phyloP scores from a whole-genome alignment of 2,113 vertebrate species.

The Symphodus melops region DNA sequence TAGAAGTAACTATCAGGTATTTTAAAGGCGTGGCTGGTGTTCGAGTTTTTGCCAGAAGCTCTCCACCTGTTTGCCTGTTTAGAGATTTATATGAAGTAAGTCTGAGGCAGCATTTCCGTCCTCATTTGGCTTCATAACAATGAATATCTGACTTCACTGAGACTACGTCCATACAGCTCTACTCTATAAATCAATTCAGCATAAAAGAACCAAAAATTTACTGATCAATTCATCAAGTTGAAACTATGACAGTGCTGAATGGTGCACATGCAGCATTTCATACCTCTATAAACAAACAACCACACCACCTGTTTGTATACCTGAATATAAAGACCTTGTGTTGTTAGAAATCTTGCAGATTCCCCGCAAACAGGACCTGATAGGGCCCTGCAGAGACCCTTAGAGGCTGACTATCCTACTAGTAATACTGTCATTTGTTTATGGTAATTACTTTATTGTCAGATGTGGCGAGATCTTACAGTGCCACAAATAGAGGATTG shows the following conservation, averaged over 20 bases:
- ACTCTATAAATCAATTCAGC: too few relatives aligned
- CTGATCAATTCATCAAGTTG: too few relatives aligned
- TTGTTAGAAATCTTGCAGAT: conserved; percentile 22
- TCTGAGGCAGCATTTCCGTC: too few relatives aligned
- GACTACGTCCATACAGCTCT: too few relatives aligned
- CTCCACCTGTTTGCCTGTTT: too few relatives aligned
- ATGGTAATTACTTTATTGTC: conserved; percentile 70
- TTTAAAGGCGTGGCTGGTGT: too few relatives aligned
- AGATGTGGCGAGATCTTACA: conserved; percentile 49
- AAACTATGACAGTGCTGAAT: background rate
- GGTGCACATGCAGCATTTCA: background rate
- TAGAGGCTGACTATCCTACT: conserved; percentile 32
- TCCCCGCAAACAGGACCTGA: conserved; percentile 15
- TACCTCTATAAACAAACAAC: background rate
- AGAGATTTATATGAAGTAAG: too few relatives aligned
- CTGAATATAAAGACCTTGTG: background rate
- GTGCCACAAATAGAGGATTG: conserved; percentile 37
- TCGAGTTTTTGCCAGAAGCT: too few relatives aligned
- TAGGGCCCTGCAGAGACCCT: conserved; percentile 11
- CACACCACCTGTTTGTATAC: background rate
- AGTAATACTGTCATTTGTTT: conserved; percentile 68
- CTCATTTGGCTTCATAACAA: too few relatives aligned
- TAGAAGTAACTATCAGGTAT: too few relatives aligned
- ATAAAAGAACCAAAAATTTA: too few relatives aligned
- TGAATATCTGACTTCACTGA: too few relatives aligned